Conservation (phyloP, 2,797 vertebrate genomes). For the Odontamblyopus lacepedii region DNA sequence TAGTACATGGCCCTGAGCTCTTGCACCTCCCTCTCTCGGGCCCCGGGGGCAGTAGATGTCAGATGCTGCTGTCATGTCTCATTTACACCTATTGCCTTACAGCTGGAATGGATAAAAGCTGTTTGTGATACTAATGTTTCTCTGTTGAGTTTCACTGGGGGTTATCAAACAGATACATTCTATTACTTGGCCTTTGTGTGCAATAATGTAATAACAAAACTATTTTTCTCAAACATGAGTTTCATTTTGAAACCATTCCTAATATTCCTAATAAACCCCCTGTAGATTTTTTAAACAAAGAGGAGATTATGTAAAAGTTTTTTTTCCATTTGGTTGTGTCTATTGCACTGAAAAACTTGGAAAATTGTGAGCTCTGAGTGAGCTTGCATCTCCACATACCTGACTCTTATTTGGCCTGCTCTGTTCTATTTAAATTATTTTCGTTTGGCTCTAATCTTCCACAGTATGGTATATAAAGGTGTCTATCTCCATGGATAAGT, state of each 20-base stretch:
- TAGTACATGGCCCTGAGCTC: constrained; percentile 28
- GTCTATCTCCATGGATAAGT: too few relatives aligned
- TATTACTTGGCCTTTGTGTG: background rate
- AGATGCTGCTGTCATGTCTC: constrained; percentile 63
- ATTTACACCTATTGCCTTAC: constrained; percentile 57
- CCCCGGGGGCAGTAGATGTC: constrained; percentile 53
- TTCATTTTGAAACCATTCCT: background rate
- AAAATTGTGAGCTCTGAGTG: too few relatives aligned
- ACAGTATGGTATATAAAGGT: too few relatives aligned
- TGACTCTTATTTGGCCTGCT: too few relatives aligned
- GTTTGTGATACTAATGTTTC: constrained; percentile 30
- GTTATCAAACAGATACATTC: background rate
- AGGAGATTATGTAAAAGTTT: too few relatives aligned
- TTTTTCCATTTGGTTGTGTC: too few relatives aligned
- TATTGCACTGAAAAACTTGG: too few relatives aligned
- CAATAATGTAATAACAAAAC: constrained; percentile 3
- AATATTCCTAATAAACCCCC: too few relatives aligned
- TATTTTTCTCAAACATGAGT: background rate
- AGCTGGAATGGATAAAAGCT: constrained; percentile 34
- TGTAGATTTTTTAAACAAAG: too few relatives aligned
- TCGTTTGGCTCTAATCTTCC: too few relatives aligned
- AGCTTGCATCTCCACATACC: too few relatives aligned
- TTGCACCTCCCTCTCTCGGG: background rate
- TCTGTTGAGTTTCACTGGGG: constrained; percentile 17
- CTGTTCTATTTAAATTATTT: too few relatives aligned